A percentile compares a stretch with the other conserved stretches of the same genome.
Evolutionary conservation across 2,113 vertebrate genomes (phyloP).

Genomic region (Erythrocercus mccallii): DNA sequence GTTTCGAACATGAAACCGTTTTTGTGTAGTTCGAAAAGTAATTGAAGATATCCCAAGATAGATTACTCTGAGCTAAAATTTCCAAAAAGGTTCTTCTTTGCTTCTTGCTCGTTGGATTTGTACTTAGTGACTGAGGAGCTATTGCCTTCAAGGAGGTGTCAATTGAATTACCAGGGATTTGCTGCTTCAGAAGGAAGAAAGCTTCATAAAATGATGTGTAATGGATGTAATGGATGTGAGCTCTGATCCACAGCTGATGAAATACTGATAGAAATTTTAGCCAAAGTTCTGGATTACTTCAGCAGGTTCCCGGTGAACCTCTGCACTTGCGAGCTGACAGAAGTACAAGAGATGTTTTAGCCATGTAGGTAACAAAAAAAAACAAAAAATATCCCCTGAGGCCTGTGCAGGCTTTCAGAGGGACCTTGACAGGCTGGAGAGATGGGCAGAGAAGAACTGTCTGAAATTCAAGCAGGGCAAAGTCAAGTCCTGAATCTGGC

Average conservation of each 20-base stretch:
- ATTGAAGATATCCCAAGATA: conserved; percentile 42
- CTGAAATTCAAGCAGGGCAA: not conserved
- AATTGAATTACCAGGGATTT: conserved; percentile 21
- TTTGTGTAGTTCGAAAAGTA: conserved; percentile 1
- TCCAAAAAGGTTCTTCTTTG: not conserved
- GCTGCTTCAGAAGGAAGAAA: not conserved
- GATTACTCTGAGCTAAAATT: conserved; percentile 1
- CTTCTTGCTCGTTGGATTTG: conserved; percentile 11
- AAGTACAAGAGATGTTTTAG: not conserved
- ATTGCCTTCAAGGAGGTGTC: conserved; percentile 9
- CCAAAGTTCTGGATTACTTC: not conserved
- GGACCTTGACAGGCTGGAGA: not conserved
- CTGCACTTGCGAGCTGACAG: not conserved
- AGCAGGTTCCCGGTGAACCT: not conserved
- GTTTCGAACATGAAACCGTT: not conserved
- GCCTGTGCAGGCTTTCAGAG: not conserved
- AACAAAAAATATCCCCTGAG: not conserved
- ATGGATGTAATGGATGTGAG: not conserved
- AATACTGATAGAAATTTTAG: not conserved
- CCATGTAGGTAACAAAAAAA: not conserved
- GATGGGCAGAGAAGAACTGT: not conserved
- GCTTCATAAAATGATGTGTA: not conserved
- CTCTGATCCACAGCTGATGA: not conserved
- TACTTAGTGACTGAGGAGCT: not conserved
- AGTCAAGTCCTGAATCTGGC: not conserved